These are phyloP conservation scores for Nebria salina DNA, from an alignment of 2,888 invertebrate genomes.

Conservation along the genomic window DNA sequence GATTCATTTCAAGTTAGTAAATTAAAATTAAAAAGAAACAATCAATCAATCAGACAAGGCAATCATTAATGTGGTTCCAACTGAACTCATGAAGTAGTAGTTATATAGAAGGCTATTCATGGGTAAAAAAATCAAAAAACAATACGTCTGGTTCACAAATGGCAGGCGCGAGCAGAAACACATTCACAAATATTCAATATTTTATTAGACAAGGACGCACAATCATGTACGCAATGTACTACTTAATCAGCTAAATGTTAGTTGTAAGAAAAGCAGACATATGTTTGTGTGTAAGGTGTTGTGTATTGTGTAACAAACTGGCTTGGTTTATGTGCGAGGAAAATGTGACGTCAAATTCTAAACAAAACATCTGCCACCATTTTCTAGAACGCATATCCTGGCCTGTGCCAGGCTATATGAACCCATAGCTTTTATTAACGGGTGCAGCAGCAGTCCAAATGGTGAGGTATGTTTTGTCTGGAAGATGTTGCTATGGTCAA, in stretches of 20 bases:
- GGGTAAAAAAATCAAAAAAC: neutral
- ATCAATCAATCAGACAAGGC: constrained; percentile 26
- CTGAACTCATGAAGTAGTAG: neutral
- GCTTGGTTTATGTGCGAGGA: too few relatives aligned
- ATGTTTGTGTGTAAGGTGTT: too few relatives aligned
- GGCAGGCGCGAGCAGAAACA: constrained; percentile 43
- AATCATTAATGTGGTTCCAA: constrained; percentile 10
- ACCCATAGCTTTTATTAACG: too few relatives aligned
- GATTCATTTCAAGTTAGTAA: constrained; percentile 52
- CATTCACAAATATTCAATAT: constrained; percentile 29
- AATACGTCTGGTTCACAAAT: constrained; percentile 8
- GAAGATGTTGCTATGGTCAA: neutral
- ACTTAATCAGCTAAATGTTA: too few relatives aligned
- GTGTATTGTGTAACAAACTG: too few relatives aligned
- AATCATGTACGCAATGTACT: too few relatives aligned
- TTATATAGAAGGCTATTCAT: neutral
- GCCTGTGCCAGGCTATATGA: too few relatives aligned
- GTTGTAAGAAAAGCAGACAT: too few relatives aligned
- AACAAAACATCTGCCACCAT: too few relatives aligned
- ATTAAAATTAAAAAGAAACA: constrained; percentile 3
- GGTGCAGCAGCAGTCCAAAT: neutral
- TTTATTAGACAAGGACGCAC: neutral
- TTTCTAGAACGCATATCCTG: too few relatives aligned
- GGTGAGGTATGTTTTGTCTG: neutral
- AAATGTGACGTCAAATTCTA: too few relatives aligned